Base-by-base conservation (phyloP, 1,140 invertebrate species). In the Hydropsyche tenuis region DNA sequence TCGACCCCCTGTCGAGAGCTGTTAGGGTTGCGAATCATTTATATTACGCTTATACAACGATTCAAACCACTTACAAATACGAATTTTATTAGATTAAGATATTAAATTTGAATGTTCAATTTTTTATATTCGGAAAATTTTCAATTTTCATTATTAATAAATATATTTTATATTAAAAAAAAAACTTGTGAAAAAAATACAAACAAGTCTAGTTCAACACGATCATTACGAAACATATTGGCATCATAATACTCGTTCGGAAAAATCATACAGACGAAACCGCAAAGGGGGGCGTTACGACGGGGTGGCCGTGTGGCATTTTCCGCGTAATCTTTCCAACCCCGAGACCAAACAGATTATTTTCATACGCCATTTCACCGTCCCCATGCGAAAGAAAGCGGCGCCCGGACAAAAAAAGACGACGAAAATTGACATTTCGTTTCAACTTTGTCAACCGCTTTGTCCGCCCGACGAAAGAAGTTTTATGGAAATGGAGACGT, bases 391-490 rank as follows among this genome's bases (percentile, higher is more conserved):
- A 37, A 37, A 37, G 9, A 37, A 9, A 37, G 30, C 30, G 30
- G 9, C 4, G 4, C 4, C 20, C 14, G 7, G 14, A 25, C 18
- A 25, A 48, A 68, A 75, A 75, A 74, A 75, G 25, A 60, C 48
- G 51, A 45, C 25, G 69, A 75, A 75, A 75, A 75, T 75, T 75
- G 74, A 75, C 74, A 75, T 75, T 75, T 75, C 74, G 74, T 70
- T 69, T 75, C 74, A 75, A 75, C 70, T 75, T 75, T 75, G 74
- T 75, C 74, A 75, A 75, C 74, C 66, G 70, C 71, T 75, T 75
- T 75, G 74, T 75, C 74, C 72, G 74, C 45, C 14, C 30, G 64
- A 69, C 71, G 53, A 74, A 74, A 69, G 65, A 74, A 74, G 46
- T 68, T 73, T 75, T 75, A 68, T 62, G 69, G 69, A 68, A 69